Evolutionary conservation across 2,888 invertebrate species (phyloP).

Genomic region (Aproaerema taeniolella): DNA sequence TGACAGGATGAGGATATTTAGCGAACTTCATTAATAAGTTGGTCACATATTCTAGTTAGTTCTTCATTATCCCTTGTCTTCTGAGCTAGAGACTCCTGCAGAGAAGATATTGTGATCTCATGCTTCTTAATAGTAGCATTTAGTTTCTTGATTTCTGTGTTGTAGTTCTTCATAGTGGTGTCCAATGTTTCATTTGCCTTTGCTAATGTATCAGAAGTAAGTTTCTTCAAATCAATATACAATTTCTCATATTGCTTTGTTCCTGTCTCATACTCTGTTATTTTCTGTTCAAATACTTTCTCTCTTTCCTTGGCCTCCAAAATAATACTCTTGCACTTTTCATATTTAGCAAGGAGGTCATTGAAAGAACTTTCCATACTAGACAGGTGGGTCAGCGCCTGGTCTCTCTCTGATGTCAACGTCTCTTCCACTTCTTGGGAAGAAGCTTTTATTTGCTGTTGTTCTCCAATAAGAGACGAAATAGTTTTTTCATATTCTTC

Average conservation of each 20-base stretch:
- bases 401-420: conserved; percentile 73
- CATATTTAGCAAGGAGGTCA: conserved; percentile 79
- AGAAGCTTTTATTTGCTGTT: conserved; percentile 79
- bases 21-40: conserved; percentile 83
- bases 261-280: conserved; percentile 82
- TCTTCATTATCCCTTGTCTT: conserved; percentile 93
- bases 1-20: too few relatives aligned
- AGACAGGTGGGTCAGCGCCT: conserved; percentile 75
- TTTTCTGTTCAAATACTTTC: conserved; percentile 81
- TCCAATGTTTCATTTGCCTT: conserved; percentile 87
- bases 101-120: conserved; percentile 89
- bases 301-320: conserved; percentile 77
- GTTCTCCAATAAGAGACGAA: conserved; percentile 83
- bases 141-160: conserved; percentile 87
- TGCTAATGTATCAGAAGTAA: conserved; percentile 89
- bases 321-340: conserved; percentile 79
- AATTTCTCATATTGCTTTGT: conserved; percentile 86
- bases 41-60: conserved; percentile 94
- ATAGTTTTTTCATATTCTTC: conserved; percentile 89
- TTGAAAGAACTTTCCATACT: conserved; percentile 80
- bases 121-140: conserved; percentile 91
- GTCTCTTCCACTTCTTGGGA: conserved; percentile 64
- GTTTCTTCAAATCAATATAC: conserved; percentile 89
- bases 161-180: conserved; percentile 82
- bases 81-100: conserved; percentile 89